Percentiles rank a stretch among this genome's conserved stretches.
These are phyloP conservation scores for Clarias fuscus DNA, from an alignment of 2,797 vertebrate genomes.

Conservation along the genomic window DNA sequence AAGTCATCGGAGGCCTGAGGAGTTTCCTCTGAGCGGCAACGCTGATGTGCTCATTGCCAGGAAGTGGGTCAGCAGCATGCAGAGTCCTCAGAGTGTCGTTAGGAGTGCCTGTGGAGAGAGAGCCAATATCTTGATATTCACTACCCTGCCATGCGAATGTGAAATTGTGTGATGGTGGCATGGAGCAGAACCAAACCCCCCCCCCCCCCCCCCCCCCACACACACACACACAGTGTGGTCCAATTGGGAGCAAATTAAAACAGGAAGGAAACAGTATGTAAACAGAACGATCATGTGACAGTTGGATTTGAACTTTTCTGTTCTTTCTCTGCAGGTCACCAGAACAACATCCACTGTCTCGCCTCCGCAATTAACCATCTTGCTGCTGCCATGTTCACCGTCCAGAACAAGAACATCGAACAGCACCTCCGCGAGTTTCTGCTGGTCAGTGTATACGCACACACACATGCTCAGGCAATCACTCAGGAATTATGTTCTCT, in stretches of 20 bases:
- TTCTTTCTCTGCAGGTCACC: constrained; percentile 75
- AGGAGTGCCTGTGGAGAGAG: no score
- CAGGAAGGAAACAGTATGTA: constrained; percentile 3
- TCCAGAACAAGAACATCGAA: constrained; percentile 89
- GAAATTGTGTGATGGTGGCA: no score
- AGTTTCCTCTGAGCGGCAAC: no score
- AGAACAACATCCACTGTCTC: constrained; percentile 93
- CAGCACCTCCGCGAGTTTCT: constrained; percentile 91
- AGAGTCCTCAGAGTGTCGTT: no score
- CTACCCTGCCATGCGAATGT: no score
- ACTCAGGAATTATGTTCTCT: not conserved
- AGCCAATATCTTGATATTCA: no score
- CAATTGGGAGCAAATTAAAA: not conserved
- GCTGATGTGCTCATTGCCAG: no score
- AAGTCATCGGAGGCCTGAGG: no score
- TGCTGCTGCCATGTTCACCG: constrained; percentile 87
- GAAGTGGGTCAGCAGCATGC: no score
- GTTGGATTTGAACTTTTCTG: not conserved
- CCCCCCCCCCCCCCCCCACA: no score
- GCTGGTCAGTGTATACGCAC: constrained; percentile 68
- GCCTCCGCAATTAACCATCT: constrained; percentile 86
- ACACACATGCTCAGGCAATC: not conserved
- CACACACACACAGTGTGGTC: not conserved
- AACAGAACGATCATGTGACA: not conserved
- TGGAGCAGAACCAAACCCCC: no score